phyloP scores from a whole-genome alignment of 92 coral and sea anemone genomes.

The Umimayanthus kanabou region DNA sequence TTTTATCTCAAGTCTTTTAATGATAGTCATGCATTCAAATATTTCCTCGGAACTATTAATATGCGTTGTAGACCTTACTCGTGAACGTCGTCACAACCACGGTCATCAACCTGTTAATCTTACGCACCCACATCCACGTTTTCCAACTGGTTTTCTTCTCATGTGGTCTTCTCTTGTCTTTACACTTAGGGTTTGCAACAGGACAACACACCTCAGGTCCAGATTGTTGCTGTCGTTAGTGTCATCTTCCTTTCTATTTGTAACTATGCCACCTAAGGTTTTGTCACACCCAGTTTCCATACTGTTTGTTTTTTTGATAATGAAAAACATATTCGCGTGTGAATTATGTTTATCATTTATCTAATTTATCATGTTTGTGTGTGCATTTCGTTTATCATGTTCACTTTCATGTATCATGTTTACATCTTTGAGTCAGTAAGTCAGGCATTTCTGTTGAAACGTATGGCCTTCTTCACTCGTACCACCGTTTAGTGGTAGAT shows the following conservation, averaged over 20 bases:
- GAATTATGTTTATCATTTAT: background rate
- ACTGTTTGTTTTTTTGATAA: background rate
- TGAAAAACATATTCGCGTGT: background rate
- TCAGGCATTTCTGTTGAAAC: background rate
- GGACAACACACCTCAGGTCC: constrained; percentile 35
- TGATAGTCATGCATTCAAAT: no score
- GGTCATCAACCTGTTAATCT: background rate
- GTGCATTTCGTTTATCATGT: no score
- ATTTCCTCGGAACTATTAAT: background rate
- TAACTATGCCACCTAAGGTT: background rate
- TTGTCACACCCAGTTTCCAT: background rate
- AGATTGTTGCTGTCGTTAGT: constrained; percentile 34
- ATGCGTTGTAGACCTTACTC: background rate
- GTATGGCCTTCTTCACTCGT: background rate
- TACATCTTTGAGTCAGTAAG: background rate
- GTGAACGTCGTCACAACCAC: background rate
- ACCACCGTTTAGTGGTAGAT: background rate
- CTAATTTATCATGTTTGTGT: no score
- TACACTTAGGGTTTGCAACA: constrained; percentile 22
- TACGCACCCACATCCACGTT: background rate
- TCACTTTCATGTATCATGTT: background rate
- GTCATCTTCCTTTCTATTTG: background rate
- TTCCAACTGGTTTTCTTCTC: background rate
- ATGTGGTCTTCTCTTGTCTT: constrained; percentile 27
- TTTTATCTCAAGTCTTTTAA: no score